These are phyloP conservation scores for Zapornia atra DNA, from an alignment of 2,113 vertebrate species.

Conservation along the genomic window DNA sequence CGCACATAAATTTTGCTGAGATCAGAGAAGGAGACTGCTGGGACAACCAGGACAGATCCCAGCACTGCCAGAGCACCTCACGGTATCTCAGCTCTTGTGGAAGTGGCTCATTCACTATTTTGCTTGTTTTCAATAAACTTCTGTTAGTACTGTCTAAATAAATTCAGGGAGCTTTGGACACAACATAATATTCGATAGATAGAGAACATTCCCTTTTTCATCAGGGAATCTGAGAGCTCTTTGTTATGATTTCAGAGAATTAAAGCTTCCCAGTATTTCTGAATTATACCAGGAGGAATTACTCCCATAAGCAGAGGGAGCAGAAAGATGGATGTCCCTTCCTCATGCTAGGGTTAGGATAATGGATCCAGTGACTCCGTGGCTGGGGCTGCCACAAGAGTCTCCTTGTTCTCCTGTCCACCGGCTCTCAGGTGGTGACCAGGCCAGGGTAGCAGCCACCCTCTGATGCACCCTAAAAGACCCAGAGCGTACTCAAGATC, in stretches of 20 bases:
- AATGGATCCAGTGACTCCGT: not conserved
- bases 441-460: not conserved
- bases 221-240: conserved; percentile 1
- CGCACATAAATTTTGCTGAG: accelerated
- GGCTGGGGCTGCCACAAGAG: conserved; percentile 12
- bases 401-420: conserved; percentile 2
- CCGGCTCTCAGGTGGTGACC: accelerated
- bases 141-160: not conserved
- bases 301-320: not conserved
- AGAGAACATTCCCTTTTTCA: not conserved
- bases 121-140: not conserved
- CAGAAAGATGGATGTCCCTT: conserved; percentile 47
- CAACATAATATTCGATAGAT: not conserved
- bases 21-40: not conserved
- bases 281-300: conserved; percentile 27
- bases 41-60: not conserved
- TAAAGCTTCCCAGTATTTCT: conserved; percentile 7
- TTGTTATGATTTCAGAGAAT: conserved; percentile 10
- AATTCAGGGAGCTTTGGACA: not conserved
- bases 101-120: not conserved
- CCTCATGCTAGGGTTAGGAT: not conserved
- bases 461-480: not conserved
- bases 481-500: not conserved
- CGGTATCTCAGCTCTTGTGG: not conserved
- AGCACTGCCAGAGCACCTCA: not conserved